Percentiles rank a stretch among this genome's conserved stretches.
Conservation (phyloP, 2,888 invertebrate genomes). For the Plebejus anna region DNA sequence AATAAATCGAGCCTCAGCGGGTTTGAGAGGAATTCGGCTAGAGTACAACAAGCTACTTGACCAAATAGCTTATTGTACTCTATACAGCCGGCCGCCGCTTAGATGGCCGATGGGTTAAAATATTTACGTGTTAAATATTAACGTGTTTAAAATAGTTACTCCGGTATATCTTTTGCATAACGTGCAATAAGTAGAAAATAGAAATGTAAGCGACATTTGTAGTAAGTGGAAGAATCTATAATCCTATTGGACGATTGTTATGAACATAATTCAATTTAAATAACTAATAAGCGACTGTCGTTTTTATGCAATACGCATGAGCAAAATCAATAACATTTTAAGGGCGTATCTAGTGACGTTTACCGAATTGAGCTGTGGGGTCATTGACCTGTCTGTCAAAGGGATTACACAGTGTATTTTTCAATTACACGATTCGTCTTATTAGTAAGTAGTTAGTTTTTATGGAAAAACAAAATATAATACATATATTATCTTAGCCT, state of each 20-base stretch:
- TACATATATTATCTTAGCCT: no score
- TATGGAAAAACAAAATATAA: no score
- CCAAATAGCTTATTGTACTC: neutral
- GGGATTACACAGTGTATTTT: neutral
- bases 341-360: neutral
- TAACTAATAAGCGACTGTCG: neutral
- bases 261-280: neutral
- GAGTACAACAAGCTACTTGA: neutral
- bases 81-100: no score
- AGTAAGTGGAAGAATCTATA: neutral
- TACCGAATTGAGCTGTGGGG: neutral
- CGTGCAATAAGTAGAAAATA: neutral
- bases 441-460: neutral
- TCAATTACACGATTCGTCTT: neutral
- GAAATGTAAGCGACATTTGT: neutral
- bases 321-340: neutral
- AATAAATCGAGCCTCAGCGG: no score
- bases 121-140: no score
- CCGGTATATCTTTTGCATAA: neutral
- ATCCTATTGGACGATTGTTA: constrained; percentile 1
- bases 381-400: neutral
- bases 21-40: neutral
- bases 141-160: no score
- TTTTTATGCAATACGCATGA: neutral
- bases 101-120: no score